A percentile compares a stretch with the other conserved stretches of the same genome.
Evolutionary conservation across 1,140 invertebrate genomes (phyloP).

Genomic region (Drosophila ananassae): DNA sequence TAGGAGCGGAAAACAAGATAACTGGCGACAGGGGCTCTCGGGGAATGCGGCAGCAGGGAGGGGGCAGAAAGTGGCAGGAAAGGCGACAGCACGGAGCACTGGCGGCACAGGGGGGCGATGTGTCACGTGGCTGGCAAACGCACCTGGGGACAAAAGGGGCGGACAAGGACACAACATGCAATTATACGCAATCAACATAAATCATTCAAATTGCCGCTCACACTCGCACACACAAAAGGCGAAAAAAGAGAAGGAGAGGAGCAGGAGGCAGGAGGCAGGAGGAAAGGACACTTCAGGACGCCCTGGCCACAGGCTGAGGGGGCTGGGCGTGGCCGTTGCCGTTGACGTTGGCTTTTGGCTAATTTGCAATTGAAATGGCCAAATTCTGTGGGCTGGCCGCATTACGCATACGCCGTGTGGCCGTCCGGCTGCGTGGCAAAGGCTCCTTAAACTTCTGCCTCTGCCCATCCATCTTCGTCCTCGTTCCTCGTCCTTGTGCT

Average conservation of each 20-base stretch:
- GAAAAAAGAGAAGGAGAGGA: neutral
- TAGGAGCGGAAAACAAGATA: conserved; percentile 15
- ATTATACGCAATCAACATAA: conserved; percentile 82
- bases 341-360: conserved; percentile 41
- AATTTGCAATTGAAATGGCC: conserved; percentile 80
- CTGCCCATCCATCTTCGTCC: conserved; percentile 25
- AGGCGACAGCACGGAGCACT: neutral
- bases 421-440: conserved; percentile 37
- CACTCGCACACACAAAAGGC: neutral
- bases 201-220: conserved; percentile 75
- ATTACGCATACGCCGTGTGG: conserved; percentile 65
- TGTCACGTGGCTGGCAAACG: conserved; percentile 42
- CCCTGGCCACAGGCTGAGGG: neutral
- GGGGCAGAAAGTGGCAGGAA: neutral
- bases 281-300: neutral
- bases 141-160: conserved; percentile 43
- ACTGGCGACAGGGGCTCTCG: neutral
- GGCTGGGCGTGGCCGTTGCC: conserved; percentile 11
- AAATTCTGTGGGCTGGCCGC: conserved; percentile 56
- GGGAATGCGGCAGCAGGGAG: neutral
- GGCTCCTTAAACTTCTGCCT: conserved; percentile 31
- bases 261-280: no score
- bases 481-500: neutral
- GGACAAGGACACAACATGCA: conserved; percentile 69
- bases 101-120: conserved; percentile 10